Percentiles rank a stretch among this genome's conserved stretches.
These are phyloP conservation scores for Perizoma affinitatum DNA, from an alignment of 2,888 invertebrate genomes.

Conservation along the genomic window DNA sequence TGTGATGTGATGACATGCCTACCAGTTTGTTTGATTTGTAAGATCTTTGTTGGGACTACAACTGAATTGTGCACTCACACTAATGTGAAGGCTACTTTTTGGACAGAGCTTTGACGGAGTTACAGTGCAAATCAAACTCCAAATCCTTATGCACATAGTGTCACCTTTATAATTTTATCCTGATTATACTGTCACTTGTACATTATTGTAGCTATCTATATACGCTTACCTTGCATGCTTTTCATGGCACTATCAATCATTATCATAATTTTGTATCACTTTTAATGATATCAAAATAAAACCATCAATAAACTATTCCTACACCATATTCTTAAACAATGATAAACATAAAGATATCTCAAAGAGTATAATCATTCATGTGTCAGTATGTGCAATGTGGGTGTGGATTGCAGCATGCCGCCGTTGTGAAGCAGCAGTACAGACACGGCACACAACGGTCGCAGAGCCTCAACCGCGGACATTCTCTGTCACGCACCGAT, in stretches of 20 bases:
- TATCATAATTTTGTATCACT: slow-evolving; percentile 14
- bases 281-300: slow-evolving; percentile 13
- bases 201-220: slow-evolving; percentile 4
- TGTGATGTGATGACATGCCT: no score
- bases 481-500: slow-evolving; percentile 87
- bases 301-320: slow-evolving; percentile 12
- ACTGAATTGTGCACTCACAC: no score
- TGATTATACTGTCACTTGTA: no score
- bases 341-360: background rate
- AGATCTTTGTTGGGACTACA: no score
- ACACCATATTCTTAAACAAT: slow-evolving; percentile 18
- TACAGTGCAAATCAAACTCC: no score
- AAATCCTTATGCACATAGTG: no score
- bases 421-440: slow-evolving; percentile 85
- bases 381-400: slow-evolving; percentile 23
- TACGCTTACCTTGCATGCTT: slow-evolving; percentile 32
- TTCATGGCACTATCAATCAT: slow-evolving; percentile 33
- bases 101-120: no score
- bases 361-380: background rate
- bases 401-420: slow-evolving; percentile 84
- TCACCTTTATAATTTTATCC: no score
- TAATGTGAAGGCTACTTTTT: no score
- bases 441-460: slow-evolving; percentile 86
- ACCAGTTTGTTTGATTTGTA: no score
- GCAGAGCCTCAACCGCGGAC: slow-evolving; percentile 90